phyloP scores from a whole-genome alignment of 92 coral and sea anemone genomes.

The Micromussa lordhowensis region DNA sequence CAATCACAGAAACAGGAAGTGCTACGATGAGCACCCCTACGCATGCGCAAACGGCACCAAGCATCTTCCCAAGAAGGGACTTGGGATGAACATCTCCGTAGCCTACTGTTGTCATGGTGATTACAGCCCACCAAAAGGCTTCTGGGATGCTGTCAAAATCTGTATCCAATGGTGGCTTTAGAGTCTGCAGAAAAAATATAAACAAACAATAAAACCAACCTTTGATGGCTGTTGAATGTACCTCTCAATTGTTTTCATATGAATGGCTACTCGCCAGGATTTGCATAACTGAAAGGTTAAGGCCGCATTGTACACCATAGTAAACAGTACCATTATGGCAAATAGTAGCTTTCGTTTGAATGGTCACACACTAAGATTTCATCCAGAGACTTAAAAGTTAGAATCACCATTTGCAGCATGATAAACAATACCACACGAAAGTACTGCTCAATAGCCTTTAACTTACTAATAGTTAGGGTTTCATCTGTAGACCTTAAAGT shows the following conservation, averaged over 20 bases:
- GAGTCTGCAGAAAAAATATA: background rate
- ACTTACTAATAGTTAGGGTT: too few relatives aligned
- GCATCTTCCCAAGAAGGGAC: constrained; percentile 79
- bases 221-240: background rate
- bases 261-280: too few relatives aligned
- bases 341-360: too few relatives aligned
- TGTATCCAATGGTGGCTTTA: background rate
- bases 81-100: constrained; percentile 96
- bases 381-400: too few relatives aligned
- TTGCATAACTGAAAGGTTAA: too few relatives aligned
- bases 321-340: too few relatives aligned
- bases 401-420: background rate
- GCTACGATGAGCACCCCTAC: constrained; percentile 98
- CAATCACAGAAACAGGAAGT: constrained; percentile 98
- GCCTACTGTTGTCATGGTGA: constrained; percentile 99
- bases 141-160: constrained; percentile 89
- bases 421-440: background rate
- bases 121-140: constrained; percentile 99
- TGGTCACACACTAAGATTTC: too few relatives aligned
- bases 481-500: background rate
- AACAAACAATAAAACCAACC: background rate
- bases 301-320: too few relatives aligned
- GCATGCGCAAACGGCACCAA: constrained; percentile 97
- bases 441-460: too few relatives aligned
- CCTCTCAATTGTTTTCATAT: background rate